These are phyloP conservation scores for Athalia cordata DNA, from an alignment of 2,888 invertebrate species.

Conservation along the genomic window DNA sequence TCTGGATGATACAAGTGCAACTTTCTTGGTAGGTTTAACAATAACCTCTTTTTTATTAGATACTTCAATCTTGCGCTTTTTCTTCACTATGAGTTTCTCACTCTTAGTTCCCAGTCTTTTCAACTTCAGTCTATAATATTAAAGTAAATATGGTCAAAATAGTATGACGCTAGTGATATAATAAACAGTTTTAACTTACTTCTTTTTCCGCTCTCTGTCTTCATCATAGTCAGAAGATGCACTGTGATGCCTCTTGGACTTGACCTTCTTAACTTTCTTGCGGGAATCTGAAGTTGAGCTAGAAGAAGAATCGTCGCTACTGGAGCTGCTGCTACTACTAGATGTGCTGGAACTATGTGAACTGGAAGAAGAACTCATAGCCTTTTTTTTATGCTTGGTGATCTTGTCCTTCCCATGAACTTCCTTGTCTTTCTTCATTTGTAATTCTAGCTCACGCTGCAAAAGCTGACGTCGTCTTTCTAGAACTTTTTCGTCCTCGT, in stretches of 20 bases:
- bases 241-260: slow-evolving; percentile 78
- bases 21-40: slow-evolving; percentile 51
- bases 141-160: slow-evolving; percentile 27
- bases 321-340: slow-evolving; percentile 77
- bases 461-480: slow-evolving; percentile 85
- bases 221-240: slow-evolving; percentile 81
- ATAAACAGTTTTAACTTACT: slow-evolving; percentile 54
- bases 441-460: slow-evolving; percentile 86
- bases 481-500: slow-evolving; percentile 87
- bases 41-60: slow-evolving; percentile 47
- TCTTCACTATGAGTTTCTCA: slow-evolving; percentile 64
- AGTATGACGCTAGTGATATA: slow-evolving; percentile 2
- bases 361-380: slow-evolving; percentile 82
- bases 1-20: slow-evolving; percentile 50
- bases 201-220: slow-evolving; percentile 75
- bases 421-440: slow-evolving; percentile 85
- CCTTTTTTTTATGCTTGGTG: slow-evolving; percentile 79
- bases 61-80: slow-evolving; percentile 67
- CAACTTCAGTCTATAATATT: slow-evolving; percentile 62
- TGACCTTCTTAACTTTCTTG: slow-evolving; percentile 73
- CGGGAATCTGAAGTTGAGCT: slow-evolving; percentile 79
- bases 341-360: slow-evolving; percentile 80
- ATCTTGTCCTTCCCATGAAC: slow-evolving; percentile 79
- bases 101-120: slow-evolving; percentile 66
- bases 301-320: slow-evolving; percentile 79